Evolutionary conservation across 2,797 vertebrate genomes (phyloP), one percentile per base, ranked within the genome.

Genomic region (Anas georgica): DNA sequence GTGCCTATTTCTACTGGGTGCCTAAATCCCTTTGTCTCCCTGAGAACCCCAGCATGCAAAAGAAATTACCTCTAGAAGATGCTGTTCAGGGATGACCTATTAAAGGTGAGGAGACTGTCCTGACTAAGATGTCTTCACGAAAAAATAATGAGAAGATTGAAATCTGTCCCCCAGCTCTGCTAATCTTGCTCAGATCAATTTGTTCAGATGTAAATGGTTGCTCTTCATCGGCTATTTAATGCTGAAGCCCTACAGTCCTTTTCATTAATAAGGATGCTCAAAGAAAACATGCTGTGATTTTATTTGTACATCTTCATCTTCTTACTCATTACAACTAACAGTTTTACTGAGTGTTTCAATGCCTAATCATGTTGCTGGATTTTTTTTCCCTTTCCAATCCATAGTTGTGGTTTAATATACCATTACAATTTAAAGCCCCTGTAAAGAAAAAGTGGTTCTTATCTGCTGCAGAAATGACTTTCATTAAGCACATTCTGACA

Each of bases 341-440:
- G 90, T 92, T 95, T 96, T 95, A 95, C 82, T 73, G 84, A 94
- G 89, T 92, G 67, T 94, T 94, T 95, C 93, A 92, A 83, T 75
- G 91, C 56, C 82, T 95, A 90, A 95, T 96, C 86, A 81, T 88
- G 88, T 93, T 59, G 73, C 85, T 93, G 82, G 77, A 6, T 4
- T 28, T 82, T 91, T 91, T 95, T 94, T 80, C 75, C 83, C 75
- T 37, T 94, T 88, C 93, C 72, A 86, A 84, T 86, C 91, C 55
- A 93, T 91, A 66, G 87, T 43, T 86, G 68, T 62, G 96, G 93
- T 94, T 93, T 96, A 96, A 97, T 95, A 97, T 83, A 94, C 84
- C 83, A 96, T 96, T 97, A 96, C 94, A 96, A 96, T 97, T 97
- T 93, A 97, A 92, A 95, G 88, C 72, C 88, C 55, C 59, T 90